Evolutionary conservation across 1,140 invertebrate species (phyloP).

Genomic region (Bacillus rossius): DNA sequence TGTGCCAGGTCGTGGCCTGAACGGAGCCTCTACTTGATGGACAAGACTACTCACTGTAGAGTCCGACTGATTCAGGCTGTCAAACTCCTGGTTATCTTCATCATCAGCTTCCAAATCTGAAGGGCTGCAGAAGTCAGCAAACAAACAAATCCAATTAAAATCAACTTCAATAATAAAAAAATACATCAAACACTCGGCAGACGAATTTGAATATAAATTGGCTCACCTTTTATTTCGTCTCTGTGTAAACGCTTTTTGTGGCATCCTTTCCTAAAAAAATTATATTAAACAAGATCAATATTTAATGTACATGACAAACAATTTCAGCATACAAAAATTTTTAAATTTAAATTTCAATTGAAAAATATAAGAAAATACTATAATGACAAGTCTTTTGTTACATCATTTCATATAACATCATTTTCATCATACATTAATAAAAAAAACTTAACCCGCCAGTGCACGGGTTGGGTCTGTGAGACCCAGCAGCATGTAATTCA

Average conservation of each 20-base stretch:
- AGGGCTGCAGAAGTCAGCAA: constrained; percentile 35
- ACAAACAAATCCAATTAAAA: neutral
- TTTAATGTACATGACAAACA: too few relatives aligned
- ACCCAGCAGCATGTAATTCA: too few relatives aligned
- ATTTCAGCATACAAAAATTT: too few relatives aligned
- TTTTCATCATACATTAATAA: neutral
- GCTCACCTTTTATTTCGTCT: constrained; percentile 40
- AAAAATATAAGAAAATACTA: neutral
- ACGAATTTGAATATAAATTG: neutral
- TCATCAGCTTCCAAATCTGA: constrained; percentile 59
- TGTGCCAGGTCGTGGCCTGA: constrained; percentile 35
- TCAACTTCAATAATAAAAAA: neutral
- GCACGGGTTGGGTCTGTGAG: too few relatives aligned
- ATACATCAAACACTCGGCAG: neutral
- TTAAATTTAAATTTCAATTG: too few relatives aligned
- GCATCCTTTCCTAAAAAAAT: constrained; percentile 35
- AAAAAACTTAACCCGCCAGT: too few relatives aligned
- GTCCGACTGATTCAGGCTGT: constrained; percentile 41
- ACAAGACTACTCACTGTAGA: constrained; percentile 31
- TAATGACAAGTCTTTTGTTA: neutral
- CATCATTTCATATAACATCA: neutral
- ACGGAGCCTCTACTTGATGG: constrained; percentile 20
- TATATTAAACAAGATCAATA: constrained; percentile 12
- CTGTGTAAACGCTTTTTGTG: constrained; percentile 34
- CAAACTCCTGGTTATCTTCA: constrained; percentile 46